Conservation (phyloP, 2,888 invertebrate species). For the Drosophila kambysellisi region DNA sequence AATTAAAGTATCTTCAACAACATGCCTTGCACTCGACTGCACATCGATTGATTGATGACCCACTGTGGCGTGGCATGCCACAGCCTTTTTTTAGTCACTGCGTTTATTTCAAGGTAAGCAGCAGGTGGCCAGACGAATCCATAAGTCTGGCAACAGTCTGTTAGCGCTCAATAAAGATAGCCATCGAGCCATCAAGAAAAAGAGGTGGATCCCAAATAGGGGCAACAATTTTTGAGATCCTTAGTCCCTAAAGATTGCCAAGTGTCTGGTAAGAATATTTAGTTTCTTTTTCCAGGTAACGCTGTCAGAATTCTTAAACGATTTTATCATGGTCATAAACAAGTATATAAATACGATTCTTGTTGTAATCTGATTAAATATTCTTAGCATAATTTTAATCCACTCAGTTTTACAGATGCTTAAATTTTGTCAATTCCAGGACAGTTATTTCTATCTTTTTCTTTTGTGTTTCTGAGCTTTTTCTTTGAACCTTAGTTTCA, state of each 20-base stretch:
- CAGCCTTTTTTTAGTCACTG: not conserved
- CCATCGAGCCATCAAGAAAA: constrained; percentile 15
- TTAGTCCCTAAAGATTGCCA: not conserved
- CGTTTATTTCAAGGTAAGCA: constrained; percentile 32
- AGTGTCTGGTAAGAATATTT: not conserved
- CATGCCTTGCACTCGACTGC: constrained; percentile 31
- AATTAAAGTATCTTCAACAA: constrained; percentile 55
- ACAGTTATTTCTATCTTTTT: not conserved
- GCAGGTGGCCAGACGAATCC: constrained; percentile 21
- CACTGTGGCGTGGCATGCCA: constrained; percentile 24
- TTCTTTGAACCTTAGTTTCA: not conserved
- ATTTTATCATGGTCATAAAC: not conserved
- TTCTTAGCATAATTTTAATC: not conserved
- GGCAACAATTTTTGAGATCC: not conserved
- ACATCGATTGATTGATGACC: constrained; percentile 57
- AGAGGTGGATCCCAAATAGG: not conserved
- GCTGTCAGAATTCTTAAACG: not conserved
- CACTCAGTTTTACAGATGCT: not conserved
- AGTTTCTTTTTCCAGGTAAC: not conserved
- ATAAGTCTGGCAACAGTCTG: constrained; percentile 29
- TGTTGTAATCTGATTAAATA: not conserved
- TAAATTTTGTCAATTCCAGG: not conserved
- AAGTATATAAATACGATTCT: not conserved
- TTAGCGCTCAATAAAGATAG: constrained; percentile 50
- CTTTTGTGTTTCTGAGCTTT: not conserved